Percentiles rank a stretch among this genome's conserved stretches.
phyloP scores from a whole-genome alignment of 2,888 invertebrate genomes.

The Synanthedon tipuliformis region DNA sequence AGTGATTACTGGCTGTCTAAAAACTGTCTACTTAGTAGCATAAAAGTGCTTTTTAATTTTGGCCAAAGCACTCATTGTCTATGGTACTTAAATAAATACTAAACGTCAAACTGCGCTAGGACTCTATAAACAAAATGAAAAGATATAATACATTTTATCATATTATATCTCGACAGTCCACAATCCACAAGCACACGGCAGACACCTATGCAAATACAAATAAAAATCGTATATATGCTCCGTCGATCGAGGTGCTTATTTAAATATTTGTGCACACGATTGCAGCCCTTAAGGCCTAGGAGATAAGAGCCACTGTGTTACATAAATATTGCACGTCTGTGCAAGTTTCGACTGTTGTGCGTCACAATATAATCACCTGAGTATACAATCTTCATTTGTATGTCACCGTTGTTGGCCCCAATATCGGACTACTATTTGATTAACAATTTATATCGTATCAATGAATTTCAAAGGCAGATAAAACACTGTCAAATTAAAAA shows the following conservation, averaged over 20 bases:
- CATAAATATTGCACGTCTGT: neutral
- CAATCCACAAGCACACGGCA: slow-evolving; percentile 6
- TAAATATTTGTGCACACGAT: neutral
- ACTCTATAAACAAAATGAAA: too few relatives aligned
- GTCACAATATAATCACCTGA: slow-evolving; percentile 2
- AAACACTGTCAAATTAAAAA: too few relatives aligned
- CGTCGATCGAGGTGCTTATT: neutral
- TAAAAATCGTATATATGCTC: neutral
- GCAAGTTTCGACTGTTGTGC: slow-evolving; percentile 1
- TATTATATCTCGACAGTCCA: neutral
- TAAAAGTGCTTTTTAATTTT: too few relatives aligned
- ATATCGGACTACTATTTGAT: neutral
- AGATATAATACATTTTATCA: too few relatives aligned
- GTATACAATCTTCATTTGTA: neutral
- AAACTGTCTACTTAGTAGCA: too few relatives aligned
- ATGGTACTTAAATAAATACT: too few relatives aligned
- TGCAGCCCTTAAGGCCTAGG: neutral
- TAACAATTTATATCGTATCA: too few relatives aligned
- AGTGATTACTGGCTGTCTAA: too few relatives aligned
- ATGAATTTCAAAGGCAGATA: too few relatives aligned
- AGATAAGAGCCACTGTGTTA: too few relatives aligned
- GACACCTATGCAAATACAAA: slow-evolving; percentile 11
- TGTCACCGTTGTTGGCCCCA: neutral
- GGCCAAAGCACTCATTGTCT: too few relatives aligned
- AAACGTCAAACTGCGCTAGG: too few relatives aligned